phyloP scores from a whole-genome alignment of 2,797 vertebrate genomes.

The Chrysolophus pictus region DNA sequence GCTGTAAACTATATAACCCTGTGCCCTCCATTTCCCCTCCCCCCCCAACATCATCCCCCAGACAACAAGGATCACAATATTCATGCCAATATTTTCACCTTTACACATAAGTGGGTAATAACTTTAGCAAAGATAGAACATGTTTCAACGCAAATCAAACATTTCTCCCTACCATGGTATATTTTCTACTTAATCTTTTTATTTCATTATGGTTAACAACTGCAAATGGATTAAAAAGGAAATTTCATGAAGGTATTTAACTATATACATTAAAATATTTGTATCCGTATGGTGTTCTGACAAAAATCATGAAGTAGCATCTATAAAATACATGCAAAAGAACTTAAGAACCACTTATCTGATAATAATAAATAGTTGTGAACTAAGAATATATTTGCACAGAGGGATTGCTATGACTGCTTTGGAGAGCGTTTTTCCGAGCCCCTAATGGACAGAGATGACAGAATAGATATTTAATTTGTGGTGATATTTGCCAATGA shows the following conservation, averaged over 20 bases:
- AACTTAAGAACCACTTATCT: background rate
- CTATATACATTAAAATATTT: background rate
- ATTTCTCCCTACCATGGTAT: background rate
- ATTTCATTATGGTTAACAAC: background rate
- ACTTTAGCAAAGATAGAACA: background rate
- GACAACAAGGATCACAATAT: background rate
- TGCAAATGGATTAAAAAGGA: background rate
- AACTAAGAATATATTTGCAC: background rate
- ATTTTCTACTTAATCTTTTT: background rate
- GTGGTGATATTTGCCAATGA: background rate
- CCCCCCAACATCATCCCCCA: rapidly evolving
- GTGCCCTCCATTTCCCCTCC: rapidly evolving
- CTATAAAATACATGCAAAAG: background rate
- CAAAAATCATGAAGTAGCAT: background rate
- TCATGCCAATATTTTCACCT: background rate
- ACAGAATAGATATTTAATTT: background rate
- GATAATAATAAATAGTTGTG: background rate
- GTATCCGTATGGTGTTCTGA: background rate
- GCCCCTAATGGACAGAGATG: background rate
- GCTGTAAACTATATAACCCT: background rate
- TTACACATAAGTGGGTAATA: background rate
- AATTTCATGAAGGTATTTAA: background rate
- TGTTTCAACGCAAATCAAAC: background rate
- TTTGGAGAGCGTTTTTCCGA: background rate
- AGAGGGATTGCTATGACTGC: background rate